These are phyloP conservation scores for Hippocampus mohnikei DNA, from an alignment of 2,113 vertebrate species.

Conservation along the genomic window DNA sequence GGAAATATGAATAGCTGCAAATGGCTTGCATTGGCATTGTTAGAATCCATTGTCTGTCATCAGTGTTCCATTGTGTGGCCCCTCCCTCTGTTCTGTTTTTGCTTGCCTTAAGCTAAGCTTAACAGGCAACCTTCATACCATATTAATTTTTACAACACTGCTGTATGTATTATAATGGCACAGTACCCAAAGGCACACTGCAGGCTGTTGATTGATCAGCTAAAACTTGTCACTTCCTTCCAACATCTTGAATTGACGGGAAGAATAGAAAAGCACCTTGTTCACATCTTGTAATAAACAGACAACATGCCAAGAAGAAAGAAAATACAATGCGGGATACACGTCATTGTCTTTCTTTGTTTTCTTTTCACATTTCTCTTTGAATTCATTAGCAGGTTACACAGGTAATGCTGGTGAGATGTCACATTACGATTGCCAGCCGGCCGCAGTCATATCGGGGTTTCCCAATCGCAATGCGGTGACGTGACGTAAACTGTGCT, in stretches of 20 bases:
- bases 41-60: too few species aligned
- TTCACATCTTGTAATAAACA: neutral
- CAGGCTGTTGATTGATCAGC: neutral
- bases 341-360: neutral
- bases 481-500: neutral
- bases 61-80: too few species aligned
- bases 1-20: too few species aligned
- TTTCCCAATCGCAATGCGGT: neutral
- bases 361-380: neutral
- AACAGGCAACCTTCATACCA: neutral
- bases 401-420: neutral
- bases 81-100: too few species aligned
- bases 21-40: neutral
- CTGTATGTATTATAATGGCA: neutral
- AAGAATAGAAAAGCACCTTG: neutral
- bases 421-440: neutral
- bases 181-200: neutral
- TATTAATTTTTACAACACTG: neutral
- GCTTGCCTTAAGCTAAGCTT: too few species aligned
- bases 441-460: neutral
- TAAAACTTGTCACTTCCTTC: neutral
- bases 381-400: slow-evolving; percentile 7
- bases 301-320: neutral
- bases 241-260: neutral
- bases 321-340: neutral